Percentiles rank a stretch among this genome's conserved stretches.
Evolutionary conservation across 2,888 invertebrate genomes (phyloP).

Genomic region (Asteroscopus sphinx): DNA sequence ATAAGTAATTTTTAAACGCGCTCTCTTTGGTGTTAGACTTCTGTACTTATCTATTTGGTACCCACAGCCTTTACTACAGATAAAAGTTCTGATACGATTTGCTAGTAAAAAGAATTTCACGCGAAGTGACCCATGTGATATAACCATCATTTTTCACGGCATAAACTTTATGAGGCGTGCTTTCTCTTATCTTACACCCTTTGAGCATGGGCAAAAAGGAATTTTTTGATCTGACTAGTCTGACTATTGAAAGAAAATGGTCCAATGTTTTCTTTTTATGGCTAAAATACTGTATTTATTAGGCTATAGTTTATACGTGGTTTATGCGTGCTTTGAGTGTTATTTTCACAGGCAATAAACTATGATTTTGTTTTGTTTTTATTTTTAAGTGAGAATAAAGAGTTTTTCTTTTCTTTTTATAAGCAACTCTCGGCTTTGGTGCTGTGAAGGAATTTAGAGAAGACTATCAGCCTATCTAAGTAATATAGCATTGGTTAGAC

Average conservation of each 20-base stretch:
- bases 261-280: conserved; percentile 7
- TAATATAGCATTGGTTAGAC: too few species aligned
- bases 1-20: too few species aligned
- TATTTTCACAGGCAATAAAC: conserved; percentile 1
- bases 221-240: conserved; percentile 39
- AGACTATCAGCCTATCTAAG: too few species aligned
- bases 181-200: conserved; percentile 64
- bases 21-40: too few species aligned
- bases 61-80: conserved; percentile 21
- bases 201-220: conserved; percentile 49
- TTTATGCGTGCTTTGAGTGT: not conserved
- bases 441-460: not conserved
- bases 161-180: conserved; percentile 70
- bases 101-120: conserved; percentile 49
- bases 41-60: not conserved
- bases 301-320: conserved; percentile 5
- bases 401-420: not conserved
- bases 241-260: conserved; percentile 20
- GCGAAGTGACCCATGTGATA: conserved; percentile 65
- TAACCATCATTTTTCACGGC: conserved; percentile 66
- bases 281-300: conserved; percentile 7
- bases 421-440: too few species aligned
- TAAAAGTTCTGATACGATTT: conserved; percentile 40
- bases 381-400: not conserved
- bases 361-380: conserved; percentile 1